phyloP scores from a whole-genome alignment of 2,113 vertebrate species.

The Tenebrosternarchus preto region DNA sequence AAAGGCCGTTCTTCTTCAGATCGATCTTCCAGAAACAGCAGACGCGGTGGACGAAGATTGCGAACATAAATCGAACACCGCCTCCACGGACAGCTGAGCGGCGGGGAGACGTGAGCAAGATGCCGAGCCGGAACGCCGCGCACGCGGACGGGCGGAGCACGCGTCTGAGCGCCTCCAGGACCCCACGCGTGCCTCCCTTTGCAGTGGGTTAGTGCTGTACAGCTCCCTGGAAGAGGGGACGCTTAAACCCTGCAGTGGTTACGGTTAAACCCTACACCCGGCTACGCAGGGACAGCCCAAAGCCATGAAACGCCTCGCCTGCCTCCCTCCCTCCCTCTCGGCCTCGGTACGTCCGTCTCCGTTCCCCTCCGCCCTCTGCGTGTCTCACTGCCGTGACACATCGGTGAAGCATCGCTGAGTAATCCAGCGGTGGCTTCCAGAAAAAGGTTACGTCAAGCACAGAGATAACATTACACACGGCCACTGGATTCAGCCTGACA shows the following conservation, averaged over 20 bases:
- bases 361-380: no score
- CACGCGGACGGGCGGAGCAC: slow-evolving; percentile 67
- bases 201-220: slow-evolving; percentile 65
- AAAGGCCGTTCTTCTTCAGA: no score
- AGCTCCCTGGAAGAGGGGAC: slow-evolving; percentile 69
- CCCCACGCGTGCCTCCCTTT: slow-evolving; percentile 60
- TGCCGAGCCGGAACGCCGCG: slow-evolving; percentile 59
- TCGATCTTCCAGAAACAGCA: not conserved
- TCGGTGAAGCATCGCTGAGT: slow-evolving; percentile 5
- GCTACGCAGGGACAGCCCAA: not conserved
- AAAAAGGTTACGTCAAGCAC: slow-evolving; percentile 47
- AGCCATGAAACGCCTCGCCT: no score
- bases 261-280: no score
- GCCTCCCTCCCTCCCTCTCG: not conserved
- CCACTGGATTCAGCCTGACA: slow-evolving; percentile 35
- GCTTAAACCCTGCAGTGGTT: no score
- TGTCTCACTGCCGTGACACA: slow-evolving; percentile 25
- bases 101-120: not conserved
- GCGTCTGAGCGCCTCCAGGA: slow-evolving; percentile 66
- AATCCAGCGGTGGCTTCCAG: slow-evolving; percentile 19
- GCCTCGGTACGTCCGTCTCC: not conserved
- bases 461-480: slow-evolving; percentile 40
- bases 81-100: not conserved
- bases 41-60: not conserved
- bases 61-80: not conserved